Evolutionary conservation across 1,140 invertebrate genomes (phyloP), one percentile per base, ranked within the genome.

Genomic region (Bacillus rossius): DNA sequence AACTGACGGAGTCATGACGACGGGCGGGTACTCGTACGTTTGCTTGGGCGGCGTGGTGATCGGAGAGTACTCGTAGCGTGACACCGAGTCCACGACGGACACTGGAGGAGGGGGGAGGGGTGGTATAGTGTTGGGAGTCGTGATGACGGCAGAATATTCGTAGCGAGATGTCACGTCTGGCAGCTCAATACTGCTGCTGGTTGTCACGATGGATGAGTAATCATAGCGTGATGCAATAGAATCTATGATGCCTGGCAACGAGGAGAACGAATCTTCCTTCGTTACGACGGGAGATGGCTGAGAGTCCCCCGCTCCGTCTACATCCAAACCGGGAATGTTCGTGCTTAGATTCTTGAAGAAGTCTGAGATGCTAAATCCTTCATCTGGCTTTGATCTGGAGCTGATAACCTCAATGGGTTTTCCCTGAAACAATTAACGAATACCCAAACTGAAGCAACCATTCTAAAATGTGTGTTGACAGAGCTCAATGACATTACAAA

Each of bases 381-480:
- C 66, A 2, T 73, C 69, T 23, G 52, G 69, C 22, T 55, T 57
- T 19, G 47, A 48, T 57, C 70, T 71, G 5, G 73, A 70, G 17
- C 69, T 72, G 58, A 81, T 81, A 8, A 80, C 79, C 66, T 82
- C 79, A 56, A 81, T 80, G 45, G 75, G 75, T 64, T 77, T 79
- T 61, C 74, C 73, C 75, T 77, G 37, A 41, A 62, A 60, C 57
- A 40, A 34, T 34, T 34, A 10, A 34, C 5, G 5, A 34, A 34
- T 25, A 10, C 10, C 29, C 4, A 53, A 51, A 42, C 41, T 42
- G 29, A 49, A 22, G 22, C 43, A 49, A 57, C 34, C 54, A 55
- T 16, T 8, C 7, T 7, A 17, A 29, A 37, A 37, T 59, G 41
- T n/a, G n/a, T n/a, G n/a, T n/a, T n/a, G 17, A 22, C 22, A 51